Evolutionary conservation across 2,797 vertebrate species (phyloP).

Genomic region (Acanthurus tractus): DNA sequence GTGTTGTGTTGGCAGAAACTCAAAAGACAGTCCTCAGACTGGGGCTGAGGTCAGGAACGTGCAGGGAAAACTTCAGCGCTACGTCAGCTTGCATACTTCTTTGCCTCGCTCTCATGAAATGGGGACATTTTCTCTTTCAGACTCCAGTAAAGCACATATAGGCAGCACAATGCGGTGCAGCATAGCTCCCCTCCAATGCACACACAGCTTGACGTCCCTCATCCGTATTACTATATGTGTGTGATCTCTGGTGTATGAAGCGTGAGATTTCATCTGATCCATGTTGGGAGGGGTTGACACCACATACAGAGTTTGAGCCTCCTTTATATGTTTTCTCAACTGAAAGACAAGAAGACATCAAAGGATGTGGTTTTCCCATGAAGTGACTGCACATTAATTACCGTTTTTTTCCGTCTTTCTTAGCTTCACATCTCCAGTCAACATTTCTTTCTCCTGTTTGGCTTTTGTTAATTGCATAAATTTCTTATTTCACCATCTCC

Average conservation of each 20-base stretch:
- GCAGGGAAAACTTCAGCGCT: conserved; percentile 60
- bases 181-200: background rate
- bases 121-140: conserved; percentile 32
- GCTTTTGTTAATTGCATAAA: conserved; percentile 26
- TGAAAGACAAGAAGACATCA: conserved; percentile 48
- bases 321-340: conserved; percentile 29
- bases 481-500: conserved; percentile 27
- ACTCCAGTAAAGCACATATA: conserved; percentile 26
- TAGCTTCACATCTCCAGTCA: conserved; percentile 15
- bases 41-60: conserved; percentile 72
- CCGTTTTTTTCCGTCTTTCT: conserved; percentile 24
- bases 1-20: conserved; percentile 66
- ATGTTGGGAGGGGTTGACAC: conserved; percentile 24
- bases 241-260: conserved; percentile 53
- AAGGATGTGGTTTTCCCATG: conserved; percentile 23
- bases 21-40: conserved; percentile 71
- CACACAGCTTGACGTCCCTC: conserved; percentile 49
- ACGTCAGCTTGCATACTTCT: conserved; percentile 48
- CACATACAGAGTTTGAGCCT: conserved; percentile 15
- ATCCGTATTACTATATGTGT: conserved; percentile 41
- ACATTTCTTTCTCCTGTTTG: conserved; percentile 14
- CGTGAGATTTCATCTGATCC: conserved; percentile 46
- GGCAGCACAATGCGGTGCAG: background rate
- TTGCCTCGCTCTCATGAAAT: conserved; percentile 18
- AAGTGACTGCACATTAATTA: conserved; percentile 29